These are phyloP conservation scores for Brachyrhaphis roseni DNA, from an alignment of 2,797 vertebrate species.

Conservation along the genomic window DNA sequence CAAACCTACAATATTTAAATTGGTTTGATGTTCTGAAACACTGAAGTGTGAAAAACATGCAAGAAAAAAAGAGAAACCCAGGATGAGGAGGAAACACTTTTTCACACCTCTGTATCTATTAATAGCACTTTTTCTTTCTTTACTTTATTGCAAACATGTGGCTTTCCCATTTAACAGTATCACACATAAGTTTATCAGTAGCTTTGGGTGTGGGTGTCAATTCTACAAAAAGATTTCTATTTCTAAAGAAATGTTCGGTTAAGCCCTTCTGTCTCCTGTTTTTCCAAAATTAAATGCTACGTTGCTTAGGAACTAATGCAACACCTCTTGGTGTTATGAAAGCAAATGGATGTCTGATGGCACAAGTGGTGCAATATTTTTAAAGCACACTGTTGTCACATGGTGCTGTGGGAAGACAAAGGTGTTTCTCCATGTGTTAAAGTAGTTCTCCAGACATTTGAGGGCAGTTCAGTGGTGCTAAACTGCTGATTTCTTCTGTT, in stretches of 20 bases:
- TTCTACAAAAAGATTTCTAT: constrained; percentile 20
- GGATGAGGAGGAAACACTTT: not conserved
- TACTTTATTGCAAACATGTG: not conserved
- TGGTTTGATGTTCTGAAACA: not conserved
- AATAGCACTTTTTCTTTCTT: not conserved
- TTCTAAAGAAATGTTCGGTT: constrained; percentile 11
- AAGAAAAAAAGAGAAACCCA: not conserved
- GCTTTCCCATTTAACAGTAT: not conserved
- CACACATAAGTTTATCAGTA: constrained; percentile 1
- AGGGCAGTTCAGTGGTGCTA: not conserved
- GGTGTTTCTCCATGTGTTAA: not conserved
- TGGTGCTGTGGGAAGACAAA: constrained; percentile 4
- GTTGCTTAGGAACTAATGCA: constrained; percentile 60
- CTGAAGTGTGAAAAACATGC: not conserved
- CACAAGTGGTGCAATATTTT: constrained; percentile 1
- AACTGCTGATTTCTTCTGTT: not conserved
- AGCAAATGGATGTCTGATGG: constrained; percentile 40
- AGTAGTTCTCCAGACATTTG: constrained; percentile 9
- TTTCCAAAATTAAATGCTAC: constrained; percentile 14
- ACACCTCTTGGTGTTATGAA: constrained; percentile 40
- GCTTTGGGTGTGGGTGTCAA: not conserved
- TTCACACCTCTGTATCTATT: not conserved
- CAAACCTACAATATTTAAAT: not conserved
- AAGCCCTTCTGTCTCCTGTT: constrained; percentile 11
- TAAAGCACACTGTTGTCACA: constrained; percentile 16